Base-by-base conservation (phyloP, 2,113 vertebrate species). In the Micronisus gabar region DNA sequence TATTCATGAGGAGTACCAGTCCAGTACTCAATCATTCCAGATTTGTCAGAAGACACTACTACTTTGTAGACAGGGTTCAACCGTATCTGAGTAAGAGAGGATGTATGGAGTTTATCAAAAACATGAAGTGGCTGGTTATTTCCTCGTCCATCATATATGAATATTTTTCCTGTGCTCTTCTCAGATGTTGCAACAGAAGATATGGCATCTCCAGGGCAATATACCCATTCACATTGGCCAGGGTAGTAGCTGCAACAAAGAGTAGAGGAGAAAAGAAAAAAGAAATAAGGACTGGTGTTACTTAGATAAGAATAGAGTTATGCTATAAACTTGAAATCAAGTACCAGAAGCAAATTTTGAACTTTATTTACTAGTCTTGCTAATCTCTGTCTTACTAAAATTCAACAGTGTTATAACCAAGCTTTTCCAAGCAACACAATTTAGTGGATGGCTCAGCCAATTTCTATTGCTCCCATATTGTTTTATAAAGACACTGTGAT, bases 1-100 rank as follows among this genome's bases (percentile, higher is more conserved):
- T 99, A 99, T 66, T 99, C 99, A 4, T 98, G 98, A 18, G 98
- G 98, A 74, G 99, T 99, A 45, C 99, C 99, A 15, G 99, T 99
- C 99, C 99, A 99, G 96, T 99, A 99, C 91, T 99, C 99, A 10
- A 99, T 98, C 99, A 99, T 99, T 41, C 99, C 99, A 3, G 99
- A 98, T 96, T 99, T 99, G 97, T 99, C 99, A 29, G 99, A 99
- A 32, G 99, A 99, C 55, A 99, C 99, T 26, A 99, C 97, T 78
- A 98, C 99, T 97, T 99, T 98, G 87, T 98, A 99, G 91, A 97
- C 97, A 22, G 99, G 96, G 93, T 99, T 99, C 53, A 99, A 95
- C 19, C 98, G 98, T 96, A 99, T 99, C 56, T 99, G 99, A 94
- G 99, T 98, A 81, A 99, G 98, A 4, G 99, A 98, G 3, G 98